Base-by-base conservation (phyloP, 2,888 invertebrate genomes). In the Notodonta ziczac region DNA sequence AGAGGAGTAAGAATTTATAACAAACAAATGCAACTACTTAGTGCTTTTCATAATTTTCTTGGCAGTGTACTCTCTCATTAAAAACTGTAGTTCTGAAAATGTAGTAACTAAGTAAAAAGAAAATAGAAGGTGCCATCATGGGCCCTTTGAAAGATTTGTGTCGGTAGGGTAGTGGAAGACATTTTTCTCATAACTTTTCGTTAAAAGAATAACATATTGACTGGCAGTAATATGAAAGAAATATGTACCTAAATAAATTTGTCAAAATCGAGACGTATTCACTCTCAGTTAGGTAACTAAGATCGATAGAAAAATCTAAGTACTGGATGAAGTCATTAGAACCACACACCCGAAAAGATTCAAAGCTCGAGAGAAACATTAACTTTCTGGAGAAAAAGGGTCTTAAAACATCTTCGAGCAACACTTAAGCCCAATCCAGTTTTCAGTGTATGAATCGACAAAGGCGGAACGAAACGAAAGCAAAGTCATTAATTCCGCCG, bases 401-500 rank as follows among this genome's bases (percentile, higher is more conserved):
- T 77, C 74, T 72, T 69, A 78, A 75, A 52, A 52, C 32, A 48
- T 67, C 50, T 61, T 54, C 54, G 8, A 59, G 16, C 60, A 61
- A 61, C 60, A 63, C 56, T 80, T 76, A 78, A 82, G 39, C 74
- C 81, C 81, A 80, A 85, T 84, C 81, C 82, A 78, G 77, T 83
- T 84, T 51, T 76, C 80, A 87, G 87, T 84, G 83, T 87, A 86
- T 88, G 87, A 82, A 85, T 83, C 83, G 80, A 82, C 81, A 79
- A 81, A 82, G 70, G 73, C 76, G 70, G 70, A 76, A 77, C 74
- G 76, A 76, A 81, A 76, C 77, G 82, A 84, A 89, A 85, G 87
- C 88, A 84, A 88, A 88, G 84, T 90, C 92, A 89, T 93, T 92
- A 91, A 91, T 92, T 91, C 88, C 84, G 80, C 81, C 78, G 75